A percentile compares a stretch with the other conserved stretches of the same genome.
phyloP scores from a whole-genome alignment of 1,140 invertebrate species.

The Protaetia brevitarsis region DNA sequence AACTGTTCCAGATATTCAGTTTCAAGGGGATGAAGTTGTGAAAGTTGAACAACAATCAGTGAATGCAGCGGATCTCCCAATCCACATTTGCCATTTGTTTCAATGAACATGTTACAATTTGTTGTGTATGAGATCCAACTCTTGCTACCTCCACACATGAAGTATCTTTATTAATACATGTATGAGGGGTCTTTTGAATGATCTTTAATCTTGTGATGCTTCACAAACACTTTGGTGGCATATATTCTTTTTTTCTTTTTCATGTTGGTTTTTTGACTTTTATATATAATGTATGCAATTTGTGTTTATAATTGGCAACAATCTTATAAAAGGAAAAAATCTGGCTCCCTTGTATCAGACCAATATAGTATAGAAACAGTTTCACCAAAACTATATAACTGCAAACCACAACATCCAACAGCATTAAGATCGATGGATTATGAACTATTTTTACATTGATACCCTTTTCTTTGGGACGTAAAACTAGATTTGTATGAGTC shows the following conservation, averaged over 20 bases:
- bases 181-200: slow-evolving; percentile 43
- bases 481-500: slow-evolving; percentile 92
- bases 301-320: slow-evolving; percentile 72
- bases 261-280: slow-evolving; percentile 97
- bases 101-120: slow-evolving; percentile 72
- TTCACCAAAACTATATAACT: slow-evolving; percentile 97
- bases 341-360: slow-evolving; percentile 92
- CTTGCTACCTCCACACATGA: slow-evolving; percentile 70
- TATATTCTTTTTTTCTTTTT: slow-evolving; percentile 88
- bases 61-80: slow-evolving; percentile 91
- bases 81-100: slow-evolving; percentile 71
- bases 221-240: slow-evolving; percentile 84
- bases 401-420: slow-evolving; percentile 93
- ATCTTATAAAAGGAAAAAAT: slow-evolving; percentile 98
- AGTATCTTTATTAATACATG: slow-evolving; percentile 28
- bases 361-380: slow-evolving; percentile 97
- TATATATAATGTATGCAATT: slow-evolving; percentile 96
- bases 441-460: slow-evolving; percentile 81
- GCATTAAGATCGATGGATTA: slow-evolving; percentile 98
- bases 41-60: slow-evolving; percentile 80
- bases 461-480: slow-evolving; percentile 78
- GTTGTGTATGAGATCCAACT: slow-evolving; percentile 82
- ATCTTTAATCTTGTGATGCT: slow-evolving; percentile 77
- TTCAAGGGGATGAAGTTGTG: slow-evolving; percentile 88
- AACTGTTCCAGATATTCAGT: slow-evolving; percentile 76